These are phyloP conservation scores for Apamea anceps DNA, from an alignment of 2,888 invertebrate genomes.

Conservation along the genomic window DNA sequence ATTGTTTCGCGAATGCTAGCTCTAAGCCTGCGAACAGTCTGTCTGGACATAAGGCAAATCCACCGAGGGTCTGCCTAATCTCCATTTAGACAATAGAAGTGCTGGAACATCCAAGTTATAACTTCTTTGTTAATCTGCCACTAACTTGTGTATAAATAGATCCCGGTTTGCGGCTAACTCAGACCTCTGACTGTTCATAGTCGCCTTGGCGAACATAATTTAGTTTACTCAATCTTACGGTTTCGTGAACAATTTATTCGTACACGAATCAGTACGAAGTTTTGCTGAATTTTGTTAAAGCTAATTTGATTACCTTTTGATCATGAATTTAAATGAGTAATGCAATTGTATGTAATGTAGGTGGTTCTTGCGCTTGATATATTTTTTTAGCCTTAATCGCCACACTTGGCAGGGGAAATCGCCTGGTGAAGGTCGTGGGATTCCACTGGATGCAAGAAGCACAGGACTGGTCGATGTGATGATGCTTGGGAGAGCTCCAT, in stretches of 20 bases:
- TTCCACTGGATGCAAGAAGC: neutral
- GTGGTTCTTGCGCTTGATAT: neutral
- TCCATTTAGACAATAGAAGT: conserved; percentile 63
- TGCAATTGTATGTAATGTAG: neutral
- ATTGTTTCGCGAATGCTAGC: conserved; percentile 52
- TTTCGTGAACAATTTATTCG: conserved; percentile 46
- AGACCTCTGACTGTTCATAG: conserved; percentile 57
- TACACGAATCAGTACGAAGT: conserved; percentile 30
- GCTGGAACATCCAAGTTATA: conserved; percentile 61
- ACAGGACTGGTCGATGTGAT: no score
- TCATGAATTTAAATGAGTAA: neutral
- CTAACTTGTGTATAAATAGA: conserved; percentile 63
- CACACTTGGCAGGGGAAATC: neutral
- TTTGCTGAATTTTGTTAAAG: conserved; percentile 22
- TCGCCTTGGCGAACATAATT: conserved; percentile 51
- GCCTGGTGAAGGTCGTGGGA: neutral
- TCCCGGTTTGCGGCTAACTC: conserved; percentile 49
- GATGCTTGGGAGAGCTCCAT: no score
- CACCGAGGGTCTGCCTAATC: conserved; percentile 58
- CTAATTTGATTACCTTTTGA: conserved; percentile 7
- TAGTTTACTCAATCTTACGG: conserved; percentile 47
- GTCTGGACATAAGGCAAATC: conserved; percentile 59
- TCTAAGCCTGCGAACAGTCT: conserved; percentile 49
- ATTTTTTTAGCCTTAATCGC: no score
- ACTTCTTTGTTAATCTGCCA: conserved; percentile 66